These are phyloP conservation scores for Archips crataeganus DNA, from an alignment of 2,888 invertebrate genomes.

Conservation along the genomic window DNA sequence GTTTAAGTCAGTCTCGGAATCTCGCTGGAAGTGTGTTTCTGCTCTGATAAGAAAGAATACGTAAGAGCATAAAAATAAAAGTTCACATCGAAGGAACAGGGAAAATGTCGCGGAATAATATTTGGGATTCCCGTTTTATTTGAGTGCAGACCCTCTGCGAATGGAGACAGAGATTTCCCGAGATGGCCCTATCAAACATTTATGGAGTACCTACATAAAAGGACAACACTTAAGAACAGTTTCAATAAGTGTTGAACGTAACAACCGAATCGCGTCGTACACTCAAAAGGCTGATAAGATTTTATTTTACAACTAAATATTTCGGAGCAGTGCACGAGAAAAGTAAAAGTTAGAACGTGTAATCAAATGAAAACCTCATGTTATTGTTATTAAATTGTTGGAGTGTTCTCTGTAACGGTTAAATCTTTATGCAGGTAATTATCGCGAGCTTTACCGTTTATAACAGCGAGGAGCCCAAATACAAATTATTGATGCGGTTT, in stretches of 20 bases:
- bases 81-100: constrained; percentile 83
- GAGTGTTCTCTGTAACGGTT: neutral
- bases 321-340: neutral
- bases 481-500: constrained; percentile 62
- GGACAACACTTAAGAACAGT: constrained; percentile 84
- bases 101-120: constrained; percentile 84
- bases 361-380: neutral
- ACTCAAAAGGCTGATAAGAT: constrained; percentile 25
- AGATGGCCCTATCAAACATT: constrained; percentile 86
- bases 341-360: neutral
- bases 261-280: constrained; percentile 56
- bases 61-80: constrained; percentile 85
- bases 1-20: constrained; percentile 81
- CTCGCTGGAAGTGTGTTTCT: constrained; percentile 79
- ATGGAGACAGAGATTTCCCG: constrained; percentile 85
- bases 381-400: neutral
- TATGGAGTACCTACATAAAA: constrained; percentile 85
- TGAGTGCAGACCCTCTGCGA: constrained; percentile 83
- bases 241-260: constrained; percentile 81
- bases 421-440: constrained; percentile 33
- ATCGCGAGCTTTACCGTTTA: constrained; percentile 35
- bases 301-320: constrained; percentile 21
- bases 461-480: constrained; percentile 36
- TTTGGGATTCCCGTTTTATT: constrained; percentile 85
- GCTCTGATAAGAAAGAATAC: constrained; percentile 82